Base-by-base conservation (phyloP, 2,797 vertebrate species). In the Labeo calbasu region DNA sequence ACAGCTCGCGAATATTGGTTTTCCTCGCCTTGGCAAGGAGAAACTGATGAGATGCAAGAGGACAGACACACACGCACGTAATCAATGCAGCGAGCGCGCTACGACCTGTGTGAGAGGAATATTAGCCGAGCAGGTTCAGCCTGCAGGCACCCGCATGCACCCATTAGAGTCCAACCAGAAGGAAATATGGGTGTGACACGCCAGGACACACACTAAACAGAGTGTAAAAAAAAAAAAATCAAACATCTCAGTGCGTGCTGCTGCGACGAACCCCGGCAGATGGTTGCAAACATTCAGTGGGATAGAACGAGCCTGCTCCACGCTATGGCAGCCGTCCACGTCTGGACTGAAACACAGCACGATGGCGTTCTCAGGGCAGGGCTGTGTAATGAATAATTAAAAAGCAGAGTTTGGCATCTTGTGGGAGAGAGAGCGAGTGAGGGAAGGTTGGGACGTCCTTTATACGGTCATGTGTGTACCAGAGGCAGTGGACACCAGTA, bases 401-500 rank as follows among this genome's bases (percentile, higher is more conserved):
- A 92, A 79, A 23, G 77, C 72, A 87, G 73, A 82, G 88, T 86
- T 92, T 82, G 88, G 88, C 89, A 87, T 83, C 71, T 81, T 66
- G 51, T 25, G 79, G 66, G 46, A 68, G 61, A 68, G 69, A 61
- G 55, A 86, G 57, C 28, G 83, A 78, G 77, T 23, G 50, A 36
- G 78, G 48, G 71, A 91, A 93, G 89, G 91, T 90, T 91, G 86
- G 15, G n/a, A 80, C 82, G 91, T 93, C 94, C 92, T 93, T 93
- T 89, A 82, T 88, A 75, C 81, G 89, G 92, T 92, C 92, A 93
- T 90, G 89, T 90, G 90, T 89, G 91, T 91, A 77, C 51, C 79
- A 88, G 87, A 89, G 90, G 84, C 70, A 66, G 59, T 15, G 72
- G n/a, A 92, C 91, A 89, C 91, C 93, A 94, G 91, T 92, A 94